Base-by-base conservation (phyloP, 2,113 vertebrate species). In the Trichechus manatus region DNA sequence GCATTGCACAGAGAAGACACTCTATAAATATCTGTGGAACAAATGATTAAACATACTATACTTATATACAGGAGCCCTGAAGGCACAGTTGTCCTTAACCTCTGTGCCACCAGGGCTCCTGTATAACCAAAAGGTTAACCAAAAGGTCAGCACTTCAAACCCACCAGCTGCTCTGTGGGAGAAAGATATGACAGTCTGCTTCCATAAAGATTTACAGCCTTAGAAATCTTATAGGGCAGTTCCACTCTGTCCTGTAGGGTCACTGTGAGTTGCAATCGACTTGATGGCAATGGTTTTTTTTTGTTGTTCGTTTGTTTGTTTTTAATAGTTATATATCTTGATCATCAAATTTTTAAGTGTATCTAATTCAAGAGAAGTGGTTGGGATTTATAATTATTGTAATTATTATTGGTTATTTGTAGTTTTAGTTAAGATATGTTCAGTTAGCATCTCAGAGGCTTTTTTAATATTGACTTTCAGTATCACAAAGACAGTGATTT, bases 351-450 rank as follows among this genome's bases (percentile, higher is more conserved):
- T 66, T 93, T 96, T 83, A 79, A 68, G 9, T 75, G 42, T 70
- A 25, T 74, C 25, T 90, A 72, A 89, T 79, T 59, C 13, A 74
- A 59, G 25, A 77, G 9, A 70, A 87, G 19, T 80, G 87, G 15
- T 68, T 66, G n/a, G 11, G 53, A 33, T 82, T 87, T 87, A 39
- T 36, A 78, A 93, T 64, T 85, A 59, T 91, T 75, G 1, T 11
- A 47, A 17, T 87, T 44, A 19, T 68, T 82, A 75, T 36, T 88
- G 36, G 6, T 31, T 85, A 47, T 93, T 88, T 84, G 5, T 87
- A 53, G 9, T 72, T 95, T 96, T 83, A 50, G 27, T 23, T 66
- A 9, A 79, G 77, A 80, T 79, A 77, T 86, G 68, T 79, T 92
- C 44, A 96, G 4, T 83, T 75, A 77, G 6, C 59, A 47, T 72